phyloP scores from a whole-genome alignment of 2,797 vertebrate genomes.

The Sebastes hubbsi region DNA sequence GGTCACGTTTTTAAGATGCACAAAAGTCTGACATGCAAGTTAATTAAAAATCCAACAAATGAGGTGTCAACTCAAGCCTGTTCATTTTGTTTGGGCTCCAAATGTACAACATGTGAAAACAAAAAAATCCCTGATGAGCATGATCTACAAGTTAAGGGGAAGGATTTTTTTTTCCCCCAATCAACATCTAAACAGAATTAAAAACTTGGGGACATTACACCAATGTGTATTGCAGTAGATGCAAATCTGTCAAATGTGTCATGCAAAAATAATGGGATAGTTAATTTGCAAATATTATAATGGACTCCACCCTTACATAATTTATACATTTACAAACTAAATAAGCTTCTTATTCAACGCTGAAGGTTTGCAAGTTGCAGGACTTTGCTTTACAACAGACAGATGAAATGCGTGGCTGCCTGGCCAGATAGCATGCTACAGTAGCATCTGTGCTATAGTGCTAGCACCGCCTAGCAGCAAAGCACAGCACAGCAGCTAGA shows the following conservation, averaged over 20 bases:
- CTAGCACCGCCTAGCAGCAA: conserved; percentile 58
- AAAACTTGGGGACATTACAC: neutral
- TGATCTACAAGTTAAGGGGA: neutral
- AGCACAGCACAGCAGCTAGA: conserved; percentile 32
- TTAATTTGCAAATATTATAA: conserved; percentile 42
- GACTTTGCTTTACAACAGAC: conserved; percentile 22
- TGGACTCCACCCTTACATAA: neutral
- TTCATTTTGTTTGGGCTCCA: neutral
- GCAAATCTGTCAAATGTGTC: conserved; percentile 40
- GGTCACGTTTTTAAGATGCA: neutral
- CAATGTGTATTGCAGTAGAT: conserved; percentile 11
- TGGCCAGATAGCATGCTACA: conserved; percentile 52
- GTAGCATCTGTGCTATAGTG: conserved; percentile 50
- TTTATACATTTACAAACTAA: neutral
- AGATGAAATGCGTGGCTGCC: conserved; percentile 60
- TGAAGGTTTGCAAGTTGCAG: neutral
- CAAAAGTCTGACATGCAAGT: neutral
- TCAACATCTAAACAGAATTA: neutral
- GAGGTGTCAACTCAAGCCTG: neutral
- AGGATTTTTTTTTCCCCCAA: accelerated
- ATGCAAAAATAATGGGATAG: conserved; percentile 38
- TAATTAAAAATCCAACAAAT: conserved; percentile 5
- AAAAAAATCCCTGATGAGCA: neutral
- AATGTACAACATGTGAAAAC: neutral
- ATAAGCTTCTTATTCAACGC: neutral